Conservation (phyloP, 2,113 vertebrate genomes). For the Sturnus vulgaris region DNA sequence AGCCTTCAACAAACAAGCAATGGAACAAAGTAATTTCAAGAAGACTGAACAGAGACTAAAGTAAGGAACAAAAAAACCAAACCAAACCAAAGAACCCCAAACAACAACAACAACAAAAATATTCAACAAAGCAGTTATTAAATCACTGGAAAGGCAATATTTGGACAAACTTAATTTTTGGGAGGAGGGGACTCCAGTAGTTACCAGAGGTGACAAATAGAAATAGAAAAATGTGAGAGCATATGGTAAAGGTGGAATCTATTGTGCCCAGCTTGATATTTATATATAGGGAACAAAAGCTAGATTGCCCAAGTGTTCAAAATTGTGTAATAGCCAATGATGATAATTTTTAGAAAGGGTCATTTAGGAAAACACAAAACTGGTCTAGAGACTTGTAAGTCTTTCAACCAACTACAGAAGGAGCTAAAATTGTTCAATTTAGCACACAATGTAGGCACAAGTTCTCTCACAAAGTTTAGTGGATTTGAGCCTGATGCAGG, state of each 20-base stretch:
- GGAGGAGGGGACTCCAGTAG: rapidly evolving
- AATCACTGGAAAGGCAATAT: neutral
- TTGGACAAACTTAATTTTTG: neutral
- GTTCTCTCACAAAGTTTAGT: neutral
- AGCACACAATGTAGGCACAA: neutral
- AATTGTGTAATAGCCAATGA: neutral
- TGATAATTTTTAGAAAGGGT: neutral
- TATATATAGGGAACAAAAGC: neutral
- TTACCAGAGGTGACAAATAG: neutral
- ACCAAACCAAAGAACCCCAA: neutral
- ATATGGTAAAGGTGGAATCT: neutral
- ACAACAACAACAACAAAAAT: neutral
- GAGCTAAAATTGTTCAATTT: neutral
- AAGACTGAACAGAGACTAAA: neutral
- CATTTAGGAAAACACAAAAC: neutral
- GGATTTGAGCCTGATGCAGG: neutral
- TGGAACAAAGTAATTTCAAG: neutral
- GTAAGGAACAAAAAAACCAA: neutral
- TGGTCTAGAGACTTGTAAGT: neutral
- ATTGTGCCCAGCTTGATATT: neutral
- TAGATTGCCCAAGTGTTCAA: neutral
- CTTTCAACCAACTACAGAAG: neutral
- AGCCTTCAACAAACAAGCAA: neutral
- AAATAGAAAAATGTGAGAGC: neutral
- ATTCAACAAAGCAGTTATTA: neutral